phyloP scores from a whole-genome alignment of 2,113 vertebrate genomes.

The Amphiprion percula region DNA sequence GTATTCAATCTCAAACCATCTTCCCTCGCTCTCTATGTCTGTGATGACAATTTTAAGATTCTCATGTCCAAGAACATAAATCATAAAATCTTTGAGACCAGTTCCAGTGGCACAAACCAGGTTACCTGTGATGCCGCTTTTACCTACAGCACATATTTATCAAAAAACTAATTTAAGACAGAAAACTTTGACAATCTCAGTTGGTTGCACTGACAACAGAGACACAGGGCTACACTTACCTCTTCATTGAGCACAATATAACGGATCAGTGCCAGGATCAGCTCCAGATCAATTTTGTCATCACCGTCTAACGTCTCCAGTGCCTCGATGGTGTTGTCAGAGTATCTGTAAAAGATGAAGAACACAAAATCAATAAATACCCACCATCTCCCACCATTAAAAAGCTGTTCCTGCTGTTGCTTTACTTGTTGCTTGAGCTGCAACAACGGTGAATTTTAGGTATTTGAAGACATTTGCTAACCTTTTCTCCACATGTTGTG shows the following conservation, averaged over 20 bases:
- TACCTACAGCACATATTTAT: neutral
- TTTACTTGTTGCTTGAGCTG: neutral
- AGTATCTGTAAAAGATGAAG: conserved; percentile 86
- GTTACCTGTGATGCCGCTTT: neutral
- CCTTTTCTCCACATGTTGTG: too few species aligned
- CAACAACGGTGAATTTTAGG: neutral
- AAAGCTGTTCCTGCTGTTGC: neutral
- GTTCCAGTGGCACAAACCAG: neutral
- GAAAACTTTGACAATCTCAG: neutral
- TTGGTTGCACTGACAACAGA: neutral
- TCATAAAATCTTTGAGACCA: neutral
- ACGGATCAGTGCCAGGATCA: conserved; percentile 92
- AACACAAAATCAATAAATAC: neutral
- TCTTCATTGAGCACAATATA: conserved; percentile 93
- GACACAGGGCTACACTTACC: conserved; percentile 77
- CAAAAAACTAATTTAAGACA: neutral
- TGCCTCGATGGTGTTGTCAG: conserved; percentile 87
- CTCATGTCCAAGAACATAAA: neutral
- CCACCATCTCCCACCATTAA: neutral
- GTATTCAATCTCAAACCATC: conserved; percentile 16
- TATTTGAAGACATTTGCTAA: too few species aligned
- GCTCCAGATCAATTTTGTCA: conserved; percentile 95
- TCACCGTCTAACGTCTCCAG: conserved; percentile 91
- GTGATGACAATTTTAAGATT: neutral
- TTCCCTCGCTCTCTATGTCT: neutral